These are phyloP conservation scores for Mus caroli DNA, from an alignment of 2,797 vertebrate genomes.

Conservation along the genomic window DNA sequence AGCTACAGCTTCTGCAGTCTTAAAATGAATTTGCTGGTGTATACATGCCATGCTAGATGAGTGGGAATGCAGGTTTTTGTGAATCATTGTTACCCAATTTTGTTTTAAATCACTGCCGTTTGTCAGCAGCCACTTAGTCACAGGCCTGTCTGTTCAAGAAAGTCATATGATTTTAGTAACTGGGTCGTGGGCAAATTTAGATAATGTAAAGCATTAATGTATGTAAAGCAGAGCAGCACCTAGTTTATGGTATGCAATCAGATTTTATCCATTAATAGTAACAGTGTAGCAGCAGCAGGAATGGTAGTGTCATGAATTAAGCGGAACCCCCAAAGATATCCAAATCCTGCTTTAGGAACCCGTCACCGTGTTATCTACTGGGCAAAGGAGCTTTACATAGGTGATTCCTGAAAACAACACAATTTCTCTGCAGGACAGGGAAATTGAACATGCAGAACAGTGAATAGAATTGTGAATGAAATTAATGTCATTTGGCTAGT, in stretches of 20 bases:
- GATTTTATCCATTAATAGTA: slow-evolving; percentile 11
- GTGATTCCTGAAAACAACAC: slow-evolving; percentile 34
- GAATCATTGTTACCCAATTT: slow-evolving; percentile 64
- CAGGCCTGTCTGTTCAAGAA: slow-evolving; percentile 37
- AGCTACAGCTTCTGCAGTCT: slow-evolving; percentile 11
- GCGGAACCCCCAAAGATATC: background rate
- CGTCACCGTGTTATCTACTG: background rate
- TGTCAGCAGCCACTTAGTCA: slow-evolving; percentile 62
- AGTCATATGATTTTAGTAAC: slow-evolving; percentile 38
- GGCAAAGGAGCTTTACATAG: background rate
- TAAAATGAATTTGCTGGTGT: slow-evolving; percentile 19
- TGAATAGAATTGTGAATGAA: slow-evolving; percentile 34
- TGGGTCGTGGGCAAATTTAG: background rate
- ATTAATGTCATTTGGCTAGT: slow-evolving; percentile 44
- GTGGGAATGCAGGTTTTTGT: slow-evolving; percentile 55
- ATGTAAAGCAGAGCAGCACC: background rate
- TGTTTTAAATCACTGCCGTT: slow-evolving; percentile 53
- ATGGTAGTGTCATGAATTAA: background rate
- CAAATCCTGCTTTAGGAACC: background rate
- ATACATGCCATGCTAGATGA: background rate
- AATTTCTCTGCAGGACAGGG: slow-evolving; percentile 15
- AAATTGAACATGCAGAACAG: slow-evolving; percentile 1
- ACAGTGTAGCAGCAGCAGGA: background rate
- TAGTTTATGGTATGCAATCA: background rate
- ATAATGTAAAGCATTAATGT: slow-evolving; percentile 4